These are phyloP conservation scores for Tethea ocularis DNA, from an alignment of 2,888 invertebrate genomes.

Conservation along the genomic window DNA sequence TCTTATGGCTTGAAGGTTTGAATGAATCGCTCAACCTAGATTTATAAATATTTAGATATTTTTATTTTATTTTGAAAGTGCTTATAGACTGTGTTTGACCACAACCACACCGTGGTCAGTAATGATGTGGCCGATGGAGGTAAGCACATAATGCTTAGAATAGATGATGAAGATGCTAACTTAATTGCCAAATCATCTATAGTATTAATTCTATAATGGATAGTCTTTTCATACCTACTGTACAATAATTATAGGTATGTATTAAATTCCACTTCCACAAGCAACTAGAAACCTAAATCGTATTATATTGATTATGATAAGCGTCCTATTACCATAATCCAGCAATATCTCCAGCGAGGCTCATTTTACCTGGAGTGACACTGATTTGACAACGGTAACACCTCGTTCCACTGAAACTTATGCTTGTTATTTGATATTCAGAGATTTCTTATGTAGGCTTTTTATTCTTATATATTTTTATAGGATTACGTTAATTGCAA, in stretches of 20 bases:
- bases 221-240: background rate
- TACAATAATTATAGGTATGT: background rate
- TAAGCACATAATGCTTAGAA: too few species aligned
- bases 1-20: background rate
- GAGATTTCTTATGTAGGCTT: background rate
- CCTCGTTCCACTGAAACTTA: constrained; percentile 21
- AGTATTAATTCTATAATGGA: background rate
- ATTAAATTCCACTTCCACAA: background rate
- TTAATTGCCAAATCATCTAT: too few species aligned
- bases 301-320: constrained; percentile 10
- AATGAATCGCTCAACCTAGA: background rate
- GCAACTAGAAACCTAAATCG: background rate
- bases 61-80: too few species aligned
- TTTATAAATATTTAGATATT: too few species aligned
- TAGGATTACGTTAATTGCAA: too few species aligned
- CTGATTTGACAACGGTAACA: constrained; percentile 46
- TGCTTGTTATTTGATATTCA: constrained; percentile 24
- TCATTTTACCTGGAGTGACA: constrained; percentile 28
- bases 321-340: constrained; percentile 21
- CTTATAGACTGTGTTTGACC: too few species aligned
- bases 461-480: background rate
- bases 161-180: too few species aligned
- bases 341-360: constrained; percentile 26
- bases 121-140: too few species aligned
- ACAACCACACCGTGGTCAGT: too few species aligned